These are phyloP conservation scores for Oedothorax gibbosus DNA, from an alignment of 1,140 invertebrate genomes.

Conservation along the genomic window DNA sequence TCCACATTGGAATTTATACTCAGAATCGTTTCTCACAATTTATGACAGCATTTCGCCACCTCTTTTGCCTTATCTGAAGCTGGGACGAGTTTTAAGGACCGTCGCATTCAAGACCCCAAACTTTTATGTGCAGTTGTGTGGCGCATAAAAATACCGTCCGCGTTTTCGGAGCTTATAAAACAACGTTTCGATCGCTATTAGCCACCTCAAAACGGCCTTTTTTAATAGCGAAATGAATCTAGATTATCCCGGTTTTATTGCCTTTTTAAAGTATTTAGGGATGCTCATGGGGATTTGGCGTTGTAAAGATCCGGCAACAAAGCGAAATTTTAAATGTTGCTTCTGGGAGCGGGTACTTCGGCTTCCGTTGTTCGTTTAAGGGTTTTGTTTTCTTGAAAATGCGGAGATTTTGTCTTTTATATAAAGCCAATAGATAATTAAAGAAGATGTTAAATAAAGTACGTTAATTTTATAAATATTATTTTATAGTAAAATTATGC, in stretches of 20 bases:
- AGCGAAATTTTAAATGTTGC: slow-evolving; percentile 4
- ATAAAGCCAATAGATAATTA: no score
- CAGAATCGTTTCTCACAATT: slow-evolving; percentile 10
- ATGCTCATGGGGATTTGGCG: not conserved
- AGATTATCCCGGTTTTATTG: slow-evolving; percentile 34
- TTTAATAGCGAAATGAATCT: slow-evolving; percentile 45
- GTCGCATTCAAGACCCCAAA: slow-evolving; percentile 10
- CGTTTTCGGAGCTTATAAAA: slow-evolving; percentile 37
- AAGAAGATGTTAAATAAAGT: no score
- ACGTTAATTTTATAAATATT: no score
- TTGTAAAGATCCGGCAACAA: slow-evolving; percentile 8
- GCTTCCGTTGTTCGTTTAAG: not conserved
- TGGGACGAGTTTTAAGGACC: slow-evolving; percentile 10
- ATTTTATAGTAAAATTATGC: no score
- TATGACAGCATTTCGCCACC: slow-evolving; percentile 19
- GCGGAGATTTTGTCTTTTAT: no score
- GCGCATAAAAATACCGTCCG: slow-evolving; percentile 16
- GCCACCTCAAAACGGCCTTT: not conserved
- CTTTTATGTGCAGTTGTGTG: slow-evolving; percentile 28
- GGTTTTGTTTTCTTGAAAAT: no score
- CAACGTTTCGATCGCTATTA: slow-evolving; percentile 25
- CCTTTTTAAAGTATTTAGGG: slow-evolving; percentile 33
- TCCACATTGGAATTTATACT: slow-evolving; percentile 3
- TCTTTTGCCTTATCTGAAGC: slow-evolving; percentile 1
- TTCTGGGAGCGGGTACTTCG: not conserved